Evolutionary conservation across 2,113 vertebrate species (phyloP).

Genomic region (Fregetta grallaria): DNA sequence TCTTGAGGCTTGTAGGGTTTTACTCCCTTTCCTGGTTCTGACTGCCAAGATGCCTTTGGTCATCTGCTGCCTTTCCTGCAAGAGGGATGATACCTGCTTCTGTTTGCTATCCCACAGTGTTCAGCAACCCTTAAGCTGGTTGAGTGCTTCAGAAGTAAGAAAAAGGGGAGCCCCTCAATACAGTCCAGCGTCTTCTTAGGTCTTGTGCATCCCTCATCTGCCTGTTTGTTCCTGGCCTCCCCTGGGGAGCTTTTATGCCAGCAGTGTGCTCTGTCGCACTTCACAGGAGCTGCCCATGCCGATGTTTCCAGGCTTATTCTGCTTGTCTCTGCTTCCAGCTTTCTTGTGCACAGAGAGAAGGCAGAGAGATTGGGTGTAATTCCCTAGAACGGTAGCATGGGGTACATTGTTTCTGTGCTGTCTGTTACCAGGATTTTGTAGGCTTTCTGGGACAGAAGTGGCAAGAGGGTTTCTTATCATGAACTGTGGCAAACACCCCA

Average conservation of each 20-base stretch:
- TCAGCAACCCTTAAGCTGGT: neutral
- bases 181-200: fast-evolving
- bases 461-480: neutral
- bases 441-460: neutral
- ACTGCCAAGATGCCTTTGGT: neutral
- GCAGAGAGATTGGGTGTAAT: neutral
- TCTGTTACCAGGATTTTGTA: neutral
- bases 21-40: neutral
- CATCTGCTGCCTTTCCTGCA: neutral
- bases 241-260: neutral
- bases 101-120: neutral
- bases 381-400: neutral
- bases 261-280: neutral
- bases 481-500: neutral
- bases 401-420: fast-evolving
- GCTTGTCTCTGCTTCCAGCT: neutral
- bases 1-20: neutral
- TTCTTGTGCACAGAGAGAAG: neutral
- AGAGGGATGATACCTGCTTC: neutral
- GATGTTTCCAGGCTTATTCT: neutral
- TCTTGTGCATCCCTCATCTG: neutral
- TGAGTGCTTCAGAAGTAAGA: neutral
- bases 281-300: fast-evolving
- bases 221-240: neutral
- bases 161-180: neutral